phyloP scores from a whole-genome alignment of 2,113 vertebrate genomes.

The Odocoileus hemionus region DNA sequence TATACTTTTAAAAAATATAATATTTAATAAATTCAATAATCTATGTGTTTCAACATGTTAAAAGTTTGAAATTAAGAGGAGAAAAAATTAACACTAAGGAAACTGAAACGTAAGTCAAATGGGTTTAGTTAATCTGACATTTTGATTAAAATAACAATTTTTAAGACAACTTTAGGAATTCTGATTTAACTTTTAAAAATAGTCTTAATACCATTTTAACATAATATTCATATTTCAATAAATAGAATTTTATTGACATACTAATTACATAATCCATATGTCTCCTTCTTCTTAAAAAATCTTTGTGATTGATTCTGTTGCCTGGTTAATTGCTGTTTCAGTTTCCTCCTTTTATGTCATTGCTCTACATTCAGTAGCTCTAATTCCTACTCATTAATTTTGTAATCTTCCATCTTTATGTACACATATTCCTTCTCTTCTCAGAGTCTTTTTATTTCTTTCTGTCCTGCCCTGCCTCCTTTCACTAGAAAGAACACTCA shows the following conservation, averaged over 20 bases:
- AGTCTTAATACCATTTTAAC: neutral
- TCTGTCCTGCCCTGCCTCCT: neutral
- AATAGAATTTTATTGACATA: neutral
- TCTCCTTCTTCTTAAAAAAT: neutral
- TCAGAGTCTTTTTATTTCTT: neutral
- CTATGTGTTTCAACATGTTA: neutral
- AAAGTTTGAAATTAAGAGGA: neutral
- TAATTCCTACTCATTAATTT: neutral
- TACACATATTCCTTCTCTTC: neutral
- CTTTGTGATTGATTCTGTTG: neutral
- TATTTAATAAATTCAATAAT: neutral
- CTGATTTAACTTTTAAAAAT: neutral
- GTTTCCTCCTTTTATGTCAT: neutral
- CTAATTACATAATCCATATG: neutral
- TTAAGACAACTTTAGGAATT: neutral
- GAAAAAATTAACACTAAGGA: neutral
- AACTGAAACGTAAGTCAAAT: neutral
- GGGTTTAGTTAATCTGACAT: neutral
- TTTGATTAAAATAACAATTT: neutral
- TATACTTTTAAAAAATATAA: neutral
- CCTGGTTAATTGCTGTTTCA: neutral
- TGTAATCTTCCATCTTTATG: neutral
- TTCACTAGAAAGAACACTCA: neutral
- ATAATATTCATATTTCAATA: neutral
- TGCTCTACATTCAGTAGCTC: neutral